Evolutionary conservation across 2,113 vertebrate genomes (phyloP).

Genomic region (Crocuta crocuta): DNA sequence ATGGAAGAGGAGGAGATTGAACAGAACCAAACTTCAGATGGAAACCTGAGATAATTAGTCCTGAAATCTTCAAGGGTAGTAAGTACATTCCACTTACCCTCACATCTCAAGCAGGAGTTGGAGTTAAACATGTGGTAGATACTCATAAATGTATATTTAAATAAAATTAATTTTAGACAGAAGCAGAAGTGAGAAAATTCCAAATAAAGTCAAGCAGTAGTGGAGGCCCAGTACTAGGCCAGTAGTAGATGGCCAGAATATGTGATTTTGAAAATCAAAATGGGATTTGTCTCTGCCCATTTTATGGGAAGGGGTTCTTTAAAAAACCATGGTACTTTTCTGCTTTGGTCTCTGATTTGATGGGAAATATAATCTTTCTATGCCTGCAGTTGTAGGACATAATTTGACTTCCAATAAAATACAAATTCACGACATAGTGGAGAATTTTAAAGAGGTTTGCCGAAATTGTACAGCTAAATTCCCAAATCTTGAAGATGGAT

Average conservation of each 20-base stretch:
- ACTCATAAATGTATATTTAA: background rate
- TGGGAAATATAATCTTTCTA: background rate
- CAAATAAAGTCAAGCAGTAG: background rate
- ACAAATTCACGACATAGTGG: background rate
- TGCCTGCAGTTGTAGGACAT: background rate
- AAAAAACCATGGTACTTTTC: background rate
- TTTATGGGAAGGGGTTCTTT: background rate
- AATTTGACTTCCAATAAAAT: background rate
- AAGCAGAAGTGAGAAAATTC: background rate
- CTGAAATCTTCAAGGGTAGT: background rate
- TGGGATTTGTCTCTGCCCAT: background rate
- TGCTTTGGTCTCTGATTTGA: background rate
- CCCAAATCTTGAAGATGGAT: background rate
- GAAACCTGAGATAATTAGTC: background rate
- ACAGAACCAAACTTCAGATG: background rate
- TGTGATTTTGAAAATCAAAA: background rate
- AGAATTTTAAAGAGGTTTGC: background rate
- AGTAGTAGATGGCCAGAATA: background rate
- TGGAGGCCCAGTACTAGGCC: no score
- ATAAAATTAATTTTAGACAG: background rate
- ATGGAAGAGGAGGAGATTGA: background rate
- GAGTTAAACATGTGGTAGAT: background rate
- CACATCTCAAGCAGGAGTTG: background rate
- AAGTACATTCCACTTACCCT: background rate
- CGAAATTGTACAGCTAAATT: background rate